phyloP scores from a whole-genome alignment of 2,113 vertebrate genomes.

The Elephas maximus region DNA sequence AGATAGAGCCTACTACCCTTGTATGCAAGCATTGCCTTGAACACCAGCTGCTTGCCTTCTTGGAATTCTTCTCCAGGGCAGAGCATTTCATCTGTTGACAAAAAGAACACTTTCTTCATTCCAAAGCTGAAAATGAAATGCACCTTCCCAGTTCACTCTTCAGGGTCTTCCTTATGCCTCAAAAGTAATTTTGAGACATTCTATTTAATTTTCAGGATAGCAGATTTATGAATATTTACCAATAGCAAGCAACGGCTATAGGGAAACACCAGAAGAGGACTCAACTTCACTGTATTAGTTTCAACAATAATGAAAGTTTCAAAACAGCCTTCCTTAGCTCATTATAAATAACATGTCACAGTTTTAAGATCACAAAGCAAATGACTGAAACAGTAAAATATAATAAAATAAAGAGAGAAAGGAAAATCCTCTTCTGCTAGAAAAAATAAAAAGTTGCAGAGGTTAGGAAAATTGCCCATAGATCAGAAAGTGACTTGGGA shows the following conservation, averaged over 20 bases:
- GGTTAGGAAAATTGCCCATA: conserved; percentile 8
- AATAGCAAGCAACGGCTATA: conserved; percentile 46
- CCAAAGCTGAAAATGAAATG: conserved; percentile 68
- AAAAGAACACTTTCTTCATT: conserved; percentile 57
- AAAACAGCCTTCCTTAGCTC: conserved; percentile 62
- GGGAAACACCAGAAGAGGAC: conserved; percentile 57
- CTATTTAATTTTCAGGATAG: conserved; percentile 77
- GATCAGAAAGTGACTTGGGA: conserved; percentile 51
- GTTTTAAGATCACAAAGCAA: conserved; percentile 69
- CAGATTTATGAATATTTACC: conserved; percentile 82
- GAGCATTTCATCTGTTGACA: not conserved
- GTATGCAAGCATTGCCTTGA: not conserved
- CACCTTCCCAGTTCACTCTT: conserved; percentile 56
- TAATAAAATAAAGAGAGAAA: conserved; percentile 9
- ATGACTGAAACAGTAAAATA: conserved; percentile 62
- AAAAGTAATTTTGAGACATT: conserved; percentile 79
- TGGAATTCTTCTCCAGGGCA: not conserved
- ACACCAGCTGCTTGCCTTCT: not conserved
- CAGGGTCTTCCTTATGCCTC: conserved; percentile 44
- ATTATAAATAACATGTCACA: conserved; percentile 46
- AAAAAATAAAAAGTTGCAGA: conserved; percentile 36
- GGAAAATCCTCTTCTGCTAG: not conserved
- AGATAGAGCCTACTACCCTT: not conserved
- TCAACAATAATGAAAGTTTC: conserved; percentile 72
- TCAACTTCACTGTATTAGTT: conserved; percentile 47